Evolutionary conservation across 1,140 invertebrate genomes (phyloP).

Genomic region (Semibalanus balanoides): DNA sequence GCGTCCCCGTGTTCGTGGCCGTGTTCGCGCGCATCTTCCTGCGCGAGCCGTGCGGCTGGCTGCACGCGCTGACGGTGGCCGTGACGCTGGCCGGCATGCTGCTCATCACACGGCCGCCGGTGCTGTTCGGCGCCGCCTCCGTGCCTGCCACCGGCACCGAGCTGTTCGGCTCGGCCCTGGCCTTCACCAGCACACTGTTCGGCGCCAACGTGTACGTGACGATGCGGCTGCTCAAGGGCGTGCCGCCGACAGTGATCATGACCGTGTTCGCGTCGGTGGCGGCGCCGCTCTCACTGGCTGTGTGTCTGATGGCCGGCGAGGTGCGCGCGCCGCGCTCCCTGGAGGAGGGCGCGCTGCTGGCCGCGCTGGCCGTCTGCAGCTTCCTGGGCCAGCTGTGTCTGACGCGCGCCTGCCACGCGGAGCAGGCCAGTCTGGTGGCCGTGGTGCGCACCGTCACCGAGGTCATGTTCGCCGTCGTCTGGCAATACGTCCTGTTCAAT

Average conservation of each 20-base stretch:
- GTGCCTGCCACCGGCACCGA: conserved; percentile 10
- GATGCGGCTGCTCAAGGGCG: conserved; percentile 63
- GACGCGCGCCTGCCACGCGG: conserved; percentile 69
- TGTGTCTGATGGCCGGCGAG: conserved; percentile 57
- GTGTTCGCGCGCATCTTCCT: conserved; percentile 76
- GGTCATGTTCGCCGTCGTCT: conserved; percentile 81
- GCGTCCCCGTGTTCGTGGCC: conserved; percentile 78
- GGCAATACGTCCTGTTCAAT: conserved; percentile 46
- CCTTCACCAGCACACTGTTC: conserved; percentile 69
- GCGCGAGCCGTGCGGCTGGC: conserved; percentile 72
- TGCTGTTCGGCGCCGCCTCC: conserved; percentile 23
- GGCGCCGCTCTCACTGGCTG: conserved; percentile 58
- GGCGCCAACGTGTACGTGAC: conserved; percentile 77
- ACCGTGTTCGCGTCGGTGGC: conserved; percentile 75
- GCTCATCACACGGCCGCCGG: conserved; percentile 57
- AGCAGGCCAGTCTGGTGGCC: conserved; percentile 80
- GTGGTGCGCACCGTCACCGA: conserved; percentile 69
- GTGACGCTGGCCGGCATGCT: conserved; percentile 69
- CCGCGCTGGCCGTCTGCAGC: conserved; percentile 67
- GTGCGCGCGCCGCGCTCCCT: conserved; percentile 66
- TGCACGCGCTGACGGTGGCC: conserved; percentile 64
- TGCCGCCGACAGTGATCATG: conserved; percentile 82
- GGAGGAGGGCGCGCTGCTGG: conserved; percentile 55
- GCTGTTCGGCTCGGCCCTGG: conserved; percentile 50
- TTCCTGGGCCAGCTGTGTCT: conserved; percentile 75